Evolutionary conservation across 2,888 invertebrate species (phyloP).

Genomic region (Apodemia mormo): DNA sequence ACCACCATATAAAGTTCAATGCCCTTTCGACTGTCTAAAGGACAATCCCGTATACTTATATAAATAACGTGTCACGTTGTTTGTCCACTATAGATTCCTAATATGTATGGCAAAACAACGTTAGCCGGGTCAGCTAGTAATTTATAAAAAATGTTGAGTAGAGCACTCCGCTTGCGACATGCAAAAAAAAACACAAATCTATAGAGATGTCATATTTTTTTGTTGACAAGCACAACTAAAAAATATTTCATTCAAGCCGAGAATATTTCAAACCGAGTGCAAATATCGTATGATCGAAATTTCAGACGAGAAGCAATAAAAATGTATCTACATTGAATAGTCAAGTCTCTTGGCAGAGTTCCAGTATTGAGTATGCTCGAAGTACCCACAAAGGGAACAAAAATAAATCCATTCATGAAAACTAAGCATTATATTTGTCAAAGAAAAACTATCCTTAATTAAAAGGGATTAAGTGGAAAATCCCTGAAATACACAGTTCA

Average conservation of each 20-base stretch:
- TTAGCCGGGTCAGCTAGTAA: no score
- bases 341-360: slow-evolving; percentile 62
- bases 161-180: no score
- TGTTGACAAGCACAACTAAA: background rate
- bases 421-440: slow-evolving; percentile 50
- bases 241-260: background rate
- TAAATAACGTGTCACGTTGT: no score
- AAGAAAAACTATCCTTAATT: slow-evolving; percentile 11
- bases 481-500: background rate
- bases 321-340: slow-evolving; percentile 49
- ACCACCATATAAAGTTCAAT: no score
- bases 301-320: slow-evolving; percentile 25
- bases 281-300: slow-evolving; percentile 9
- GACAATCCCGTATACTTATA: no score
- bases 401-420: slow-evolving; percentile 75
- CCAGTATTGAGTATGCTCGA: slow-evolving; percentile 62
- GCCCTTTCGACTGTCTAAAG: no score
- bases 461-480: slow-evolving; percentile 2
- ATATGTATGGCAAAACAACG: no score
- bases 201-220: no score
- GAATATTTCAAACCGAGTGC: background rate
- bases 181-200: no score
- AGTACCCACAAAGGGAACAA: slow-evolving; percentile 62
- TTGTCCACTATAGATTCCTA: no score
- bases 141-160: no score